Evolutionary conservation across 37 sponge, comb jelly and placozoan species (phyloP), one percentile per base, ranked within the genome.

Genomic region (Amphimedon queenslandica): DNA sequence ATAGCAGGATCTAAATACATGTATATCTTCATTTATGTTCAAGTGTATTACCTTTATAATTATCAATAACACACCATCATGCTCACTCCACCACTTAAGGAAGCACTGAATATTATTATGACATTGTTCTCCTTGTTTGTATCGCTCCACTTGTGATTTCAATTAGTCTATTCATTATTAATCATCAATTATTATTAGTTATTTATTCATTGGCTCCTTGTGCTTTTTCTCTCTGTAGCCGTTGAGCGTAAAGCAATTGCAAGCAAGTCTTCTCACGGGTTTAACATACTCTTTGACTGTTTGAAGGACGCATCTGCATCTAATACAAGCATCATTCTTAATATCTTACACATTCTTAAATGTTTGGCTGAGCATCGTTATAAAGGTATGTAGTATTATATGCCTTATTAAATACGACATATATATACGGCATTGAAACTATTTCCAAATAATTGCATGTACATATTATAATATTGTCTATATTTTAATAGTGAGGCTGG

Each of bases 401-500:
- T n/a, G n/a, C n/a, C n/a, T n/a, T n/a, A n/a, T n/a, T n/a, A n/a
- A n/a, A n/a, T n/a, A n/a, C n/a, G n/a, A n/a, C n/a, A n/a, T n/a
- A n/a, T n/a, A n/a, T n/a, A n/a, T n/a, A n/a, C n/a, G n/a, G n/a
- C n/a, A n/a, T n/a, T n/a, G n/a, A n/a, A n/a, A n/a, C n/a, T n/a
- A n/a, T n/a, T n/a, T n/a, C n/a, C n/a, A n/a, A n/a, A n/a, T n/a
- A n/a, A n/a, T n/a, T n/a, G n/a, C n/a, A n/a, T n/a, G n/a, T n/a
- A n/a, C n/a, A n/a, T n/a, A n/a, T n/a, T n/a, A n/a, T n/a, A n/a
- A n/a, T n/a, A n/a, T n/a, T n/a, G n/a, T n/a, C n/a, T 2, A 39
- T 40, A 29, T 41, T 37, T 39, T 23, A 11, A 24, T 69, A 84
- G 84, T 67, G 63, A 75, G 47, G 77, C 38, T 84, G 58, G 73